phyloP scores from a whole-genome alignment of 2,888 invertebrate genomes.

The Sclerodermus sp. region DNA sequence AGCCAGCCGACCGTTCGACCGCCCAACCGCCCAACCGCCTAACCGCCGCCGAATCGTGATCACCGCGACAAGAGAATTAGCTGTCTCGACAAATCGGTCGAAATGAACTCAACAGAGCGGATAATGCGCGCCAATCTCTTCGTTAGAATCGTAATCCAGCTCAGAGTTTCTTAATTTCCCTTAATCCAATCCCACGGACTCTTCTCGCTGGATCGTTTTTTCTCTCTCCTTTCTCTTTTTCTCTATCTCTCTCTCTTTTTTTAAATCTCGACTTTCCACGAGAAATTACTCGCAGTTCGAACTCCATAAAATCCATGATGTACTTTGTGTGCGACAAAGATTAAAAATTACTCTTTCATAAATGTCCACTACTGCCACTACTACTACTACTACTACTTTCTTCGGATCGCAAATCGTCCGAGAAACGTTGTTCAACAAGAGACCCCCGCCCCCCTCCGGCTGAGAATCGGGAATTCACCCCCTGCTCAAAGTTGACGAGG shows the following conservation, averaged over 20 bases:
- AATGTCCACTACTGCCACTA: too few relatives aligned
- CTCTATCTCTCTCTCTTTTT: conserved; percentile 6
- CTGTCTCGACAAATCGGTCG: conserved; percentile 21
- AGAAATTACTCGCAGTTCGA: conserved; percentile 9
- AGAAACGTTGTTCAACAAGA: too few relatives aligned
- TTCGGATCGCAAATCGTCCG: too few relatives aligned
- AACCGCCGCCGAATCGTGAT: conserved; percentile 5
- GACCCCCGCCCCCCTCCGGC: too few relatives aligned
- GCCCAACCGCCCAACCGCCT: too few relatives aligned
- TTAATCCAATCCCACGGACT: background rate
- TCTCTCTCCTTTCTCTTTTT: conserved; percentile 9
- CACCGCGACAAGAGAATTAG: conserved; percentile 20
- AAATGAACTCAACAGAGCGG: conserved; percentile 16
- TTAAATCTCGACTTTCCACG: background rate
- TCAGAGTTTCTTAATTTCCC: conserved; percentile 21
- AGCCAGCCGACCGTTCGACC: too few relatives aligned
- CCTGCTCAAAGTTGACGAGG: too few relatives aligned
- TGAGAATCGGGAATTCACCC: too few relatives aligned
- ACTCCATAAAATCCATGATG: too few relatives aligned
- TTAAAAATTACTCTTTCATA: too few relatives aligned
- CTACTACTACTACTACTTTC: too few relatives aligned
- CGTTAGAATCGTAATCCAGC: conserved; percentile 24
- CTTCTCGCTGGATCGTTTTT: background rate
- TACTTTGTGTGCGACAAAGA: too few relatives aligned
- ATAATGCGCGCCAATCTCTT: conserved; percentile 25